A percentile compares a stretch with the other conserved stretches of the same genome.
These are phyloP conservation scores for Julus scanicus DNA, from an alignment of 2,888 invertebrate species.

Conservation along the genomic window DNA sequence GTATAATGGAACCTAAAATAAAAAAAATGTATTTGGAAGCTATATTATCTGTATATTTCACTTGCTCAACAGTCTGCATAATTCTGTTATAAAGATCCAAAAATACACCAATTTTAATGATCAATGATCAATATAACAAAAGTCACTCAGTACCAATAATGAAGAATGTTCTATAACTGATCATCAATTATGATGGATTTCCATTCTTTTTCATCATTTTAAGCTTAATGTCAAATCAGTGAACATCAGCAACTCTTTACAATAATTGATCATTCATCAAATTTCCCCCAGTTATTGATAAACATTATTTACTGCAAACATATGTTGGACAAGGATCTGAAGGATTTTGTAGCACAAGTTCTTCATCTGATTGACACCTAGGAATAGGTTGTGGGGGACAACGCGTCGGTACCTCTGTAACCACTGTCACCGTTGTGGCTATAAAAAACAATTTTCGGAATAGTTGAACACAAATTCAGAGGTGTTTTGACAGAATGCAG, in stretches of 20 bases:
- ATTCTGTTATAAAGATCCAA: no score
- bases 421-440: background rate
- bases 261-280: background rate
- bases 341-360: conserved; percentile 46
- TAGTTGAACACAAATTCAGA: background rate
- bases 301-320: conserved; percentile 59
- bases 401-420: conserved; percentile 38
- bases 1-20: background rate
- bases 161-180: no score
- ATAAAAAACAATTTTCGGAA: background rate
- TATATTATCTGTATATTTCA: no score
- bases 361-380: conserved; percentile 49
- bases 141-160: no score
- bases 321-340: conserved; percentile 60
- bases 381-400: conserved; percentile 55
- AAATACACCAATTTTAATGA: no score
- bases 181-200: no score
- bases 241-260: no score
- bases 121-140: no score
- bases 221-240: no score
- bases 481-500: background rate
- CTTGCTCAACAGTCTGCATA: no score
- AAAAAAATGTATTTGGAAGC: background rate
- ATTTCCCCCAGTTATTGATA: background rate
- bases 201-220: no score